Percentiles rank a stretch among this genome's conserved stretches.
Conservation (phyloP, 2,797 vertebrate species). For the Euthynnus affinis region DNA sequence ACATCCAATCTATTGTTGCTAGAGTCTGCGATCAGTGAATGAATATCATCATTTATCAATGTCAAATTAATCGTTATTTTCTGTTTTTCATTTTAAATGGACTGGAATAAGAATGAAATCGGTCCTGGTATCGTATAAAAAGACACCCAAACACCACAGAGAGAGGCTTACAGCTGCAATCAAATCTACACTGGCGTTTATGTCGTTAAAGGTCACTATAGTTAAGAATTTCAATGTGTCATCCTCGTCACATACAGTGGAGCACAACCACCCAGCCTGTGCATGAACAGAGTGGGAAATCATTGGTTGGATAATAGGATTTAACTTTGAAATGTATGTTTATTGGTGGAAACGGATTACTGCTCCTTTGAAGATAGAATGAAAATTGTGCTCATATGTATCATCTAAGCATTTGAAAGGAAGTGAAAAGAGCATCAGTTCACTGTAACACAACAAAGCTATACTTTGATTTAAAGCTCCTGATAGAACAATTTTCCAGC, state of each 20-base stretch:
- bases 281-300: background rate
- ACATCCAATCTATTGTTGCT: slow-evolving; percentile 11
- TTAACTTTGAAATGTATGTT: background rate
- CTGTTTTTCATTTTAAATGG: slow-evolving; percentile 13
- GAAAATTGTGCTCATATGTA: no score
- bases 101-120: slow-evolving; percentile 7
- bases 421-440: background rate
- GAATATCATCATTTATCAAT: background rate
- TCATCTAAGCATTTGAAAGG: background rate
- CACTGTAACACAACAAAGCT: no score
- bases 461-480: no score
- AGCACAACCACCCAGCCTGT: background rate
- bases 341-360: background rate
- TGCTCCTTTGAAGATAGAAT: background rate
- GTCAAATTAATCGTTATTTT: slow-evolving; percentile 29
- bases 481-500: no score
- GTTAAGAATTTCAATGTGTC: background rate
- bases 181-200: background rate
- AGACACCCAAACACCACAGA: background rate
- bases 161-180: slow-evolving; percentile 10
- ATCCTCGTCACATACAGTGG: background rate
- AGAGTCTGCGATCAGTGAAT: background rate
- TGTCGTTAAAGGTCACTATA: slow-evolving; percentile 3
- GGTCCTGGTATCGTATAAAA: background rate
- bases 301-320: background rate